A percentile compares a stretch with the other conserved stretches of the same genome.
These are phyloP conservation scores for Sebastes minor DNA, from an alignment of 2,797 vertebrate genomes.

Conservation along the genomic window DNA sequence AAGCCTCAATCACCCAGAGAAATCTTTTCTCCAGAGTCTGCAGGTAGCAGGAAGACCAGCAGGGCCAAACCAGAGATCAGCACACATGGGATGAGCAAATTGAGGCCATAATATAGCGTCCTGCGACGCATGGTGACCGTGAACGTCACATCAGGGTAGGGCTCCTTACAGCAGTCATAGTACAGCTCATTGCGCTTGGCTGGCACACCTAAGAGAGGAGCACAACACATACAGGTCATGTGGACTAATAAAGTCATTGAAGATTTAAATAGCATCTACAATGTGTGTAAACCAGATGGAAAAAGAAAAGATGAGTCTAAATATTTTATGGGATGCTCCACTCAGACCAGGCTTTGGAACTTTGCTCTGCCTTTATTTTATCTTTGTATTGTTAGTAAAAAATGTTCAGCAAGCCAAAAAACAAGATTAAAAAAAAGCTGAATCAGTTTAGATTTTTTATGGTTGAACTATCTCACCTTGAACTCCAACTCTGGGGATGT, in stretches of 20 bases:
- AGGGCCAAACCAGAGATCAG: constrained; percentile 92
- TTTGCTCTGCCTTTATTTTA: background rate
- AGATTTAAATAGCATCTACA: background rate
- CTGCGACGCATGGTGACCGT: constrained; percentile 92
- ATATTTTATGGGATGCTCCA: constrained; percentile 3
- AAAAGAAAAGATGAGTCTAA: background rate
- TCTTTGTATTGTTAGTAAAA: background rate
- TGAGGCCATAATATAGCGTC: constrained; percentile 92
- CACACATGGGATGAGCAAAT: constrained; percentile 92
- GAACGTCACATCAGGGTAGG: constrained; percentile 93
- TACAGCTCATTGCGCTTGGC: constrained; percentile 92
- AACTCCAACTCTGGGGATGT: background rate
- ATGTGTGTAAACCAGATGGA: background rate
- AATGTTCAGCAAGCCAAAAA: background rate
- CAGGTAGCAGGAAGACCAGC: constrained; percentile 91
- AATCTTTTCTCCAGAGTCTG: constrained; percentile 95
- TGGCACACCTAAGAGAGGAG: constrained; percentile 83
- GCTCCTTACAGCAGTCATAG: constrained; percentile 94
- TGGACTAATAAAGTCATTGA: background rate
- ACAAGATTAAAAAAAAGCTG: background rate
- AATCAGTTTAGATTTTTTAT: background rate
- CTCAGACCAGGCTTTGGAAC: background rate
- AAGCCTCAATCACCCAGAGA: constrained; percentile 83
- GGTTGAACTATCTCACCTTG: constrained; percentile 13
- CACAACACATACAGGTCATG: constrained; percentile 1